These are phyloP conservation scores for Ctenodactylus gundi DNA, from an alignment of 2,113 vertebrate genomes.

Conservation along the genomic window DNA sequence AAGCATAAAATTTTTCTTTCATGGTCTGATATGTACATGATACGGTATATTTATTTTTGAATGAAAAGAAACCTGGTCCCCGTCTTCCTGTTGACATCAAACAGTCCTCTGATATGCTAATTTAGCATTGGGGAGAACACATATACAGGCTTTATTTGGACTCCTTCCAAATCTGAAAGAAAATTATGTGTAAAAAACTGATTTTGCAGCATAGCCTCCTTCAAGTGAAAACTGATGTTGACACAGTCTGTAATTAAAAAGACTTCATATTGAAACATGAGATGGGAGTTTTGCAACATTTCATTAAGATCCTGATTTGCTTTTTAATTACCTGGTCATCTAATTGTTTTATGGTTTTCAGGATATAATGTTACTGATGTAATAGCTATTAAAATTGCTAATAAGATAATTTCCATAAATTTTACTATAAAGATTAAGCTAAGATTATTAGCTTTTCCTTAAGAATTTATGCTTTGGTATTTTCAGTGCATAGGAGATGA, in stretches of 20 bases:
- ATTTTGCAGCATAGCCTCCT: slow-evolving; percentile 71
- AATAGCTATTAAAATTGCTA: neutral
- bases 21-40: slow-evolving; percentile 67
- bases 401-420: neutral
- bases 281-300: neutral
- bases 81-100: slow-evolving; percentile 87
- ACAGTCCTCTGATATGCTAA: slow-evolving; percentile 88
- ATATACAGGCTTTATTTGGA: slow-evolving; percentile 81
- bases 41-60: slow-evolving; percentile 83
- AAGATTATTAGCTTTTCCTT: neutral
- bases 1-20: slow-evolving; percentile 74
- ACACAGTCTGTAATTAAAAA: slow-evolving; percentile 65
- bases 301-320: slow-evolving; percentile 9
- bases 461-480: neutral
- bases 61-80: slow-evolving; percentile 83
- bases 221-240: slow-evolving; percentile 76
- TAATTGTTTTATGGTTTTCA: neutral
- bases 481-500: neutral
- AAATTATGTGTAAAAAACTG: slow-evolving; percentile 74
- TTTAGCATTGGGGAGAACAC: slow-evolving; percentile 76
- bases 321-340: slow-evolving; percentile 21
- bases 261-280: slow-evolving; percentile 6
- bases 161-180: slow-evolving; percentile 79
- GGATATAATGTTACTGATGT: neutral
- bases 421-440: neutral